Percentiles rank a stretch among this genome's conserved stretches.
Evolutionary conservation across 30 jellyfish, hydroid and myxozoan genomes (phyloP).

Genomic region (Sanderia malayensis): DNA sequence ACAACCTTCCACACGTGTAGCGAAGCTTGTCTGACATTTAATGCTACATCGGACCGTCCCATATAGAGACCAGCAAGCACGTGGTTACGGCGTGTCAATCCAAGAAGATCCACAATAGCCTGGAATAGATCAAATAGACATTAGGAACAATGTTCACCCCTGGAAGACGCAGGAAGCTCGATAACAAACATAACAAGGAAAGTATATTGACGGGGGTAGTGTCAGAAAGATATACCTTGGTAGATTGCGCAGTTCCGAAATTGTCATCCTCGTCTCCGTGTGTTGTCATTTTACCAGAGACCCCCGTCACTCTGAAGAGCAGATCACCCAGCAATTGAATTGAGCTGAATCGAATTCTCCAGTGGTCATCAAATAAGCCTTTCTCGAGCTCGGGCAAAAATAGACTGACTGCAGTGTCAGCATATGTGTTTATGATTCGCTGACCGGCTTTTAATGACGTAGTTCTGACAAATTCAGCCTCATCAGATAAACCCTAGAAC

Average conservation of each 20-base stretch:
- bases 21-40: constrained; percentile 92
- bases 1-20: constrained; percentile 96
- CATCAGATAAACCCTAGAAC: constrained; percentile 92
- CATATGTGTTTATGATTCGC: constrained; percentile 80
- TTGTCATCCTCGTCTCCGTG: constrained; percentile 97
- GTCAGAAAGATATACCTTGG: too few relatives aligned
- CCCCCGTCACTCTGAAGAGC: constrained; percentile 93
- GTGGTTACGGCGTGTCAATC: constrained; percentile 88
- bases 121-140: background rate
- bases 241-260: constrained; percentile 92
- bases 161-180: too few relatives aligned
- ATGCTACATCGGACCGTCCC: constrained; percentile 97
- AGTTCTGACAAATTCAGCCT: constrained; percentile 86
- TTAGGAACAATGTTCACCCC: background rate
- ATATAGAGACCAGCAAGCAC: constrained; percentile 95
- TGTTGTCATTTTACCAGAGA: constrained; percentile 90
- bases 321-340: constrained; percentile 91
- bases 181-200: too few relatives aligned
- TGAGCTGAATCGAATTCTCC: constrained; percentile 96
- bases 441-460: constrained; percentile 97
- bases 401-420: constrained; percentile 85
- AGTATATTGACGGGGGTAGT: too few relatives aligned
- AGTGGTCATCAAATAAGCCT: constrained; percentile 89
- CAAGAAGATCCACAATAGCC: constrained; percentile 92
- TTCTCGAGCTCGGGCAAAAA: constrained; percentile 91